These are phyloP conservation scores for Hypsopygia costalis DNA, from an alignment of 2,888 invertebrate species.

Conservation along the genomic window DNA sequence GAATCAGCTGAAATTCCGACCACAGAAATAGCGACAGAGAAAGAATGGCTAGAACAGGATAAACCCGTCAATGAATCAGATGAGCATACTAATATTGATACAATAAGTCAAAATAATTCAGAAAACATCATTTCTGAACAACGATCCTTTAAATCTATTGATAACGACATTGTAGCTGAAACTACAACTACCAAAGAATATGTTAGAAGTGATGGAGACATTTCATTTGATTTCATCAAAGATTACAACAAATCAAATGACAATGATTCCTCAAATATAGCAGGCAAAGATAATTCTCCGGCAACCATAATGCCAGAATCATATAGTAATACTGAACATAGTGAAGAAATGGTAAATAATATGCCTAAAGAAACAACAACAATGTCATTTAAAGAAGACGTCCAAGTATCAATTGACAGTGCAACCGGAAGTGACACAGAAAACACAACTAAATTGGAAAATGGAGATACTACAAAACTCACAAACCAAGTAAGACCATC, in stretches of 20 bases:
- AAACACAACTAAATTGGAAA: too few species aligned
- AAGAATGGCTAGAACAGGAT: constrained; percentile 46
- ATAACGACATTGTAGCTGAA: constrained; percentile 32
- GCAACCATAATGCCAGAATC: constrained; percentile 22
- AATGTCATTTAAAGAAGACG: too few species aligned
- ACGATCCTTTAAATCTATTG: constrained; percentile 46
- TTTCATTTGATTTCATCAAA: constrained; percentile 28
- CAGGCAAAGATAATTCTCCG: constrained; percentile 5
- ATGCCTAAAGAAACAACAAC: too few species aligned
- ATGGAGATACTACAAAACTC: too few species aligned
- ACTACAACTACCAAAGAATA: constrained; percentile 24
- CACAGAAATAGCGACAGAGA: constrained; percentile 32
- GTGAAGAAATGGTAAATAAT: constrained; percentile 8
- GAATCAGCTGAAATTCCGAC: constrained; percentile 10
- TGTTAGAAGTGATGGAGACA: constrained; percentile 22
- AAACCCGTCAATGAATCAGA: constrained; percentile 15
- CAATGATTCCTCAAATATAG: neutral
- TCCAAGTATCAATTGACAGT: too few species aligned
- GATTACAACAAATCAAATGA: constrained; percentile 21
- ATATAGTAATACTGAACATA: constrained; percentile 11
- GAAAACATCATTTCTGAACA: constrained; percentile 29
- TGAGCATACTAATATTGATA: constrained; percentile 17
- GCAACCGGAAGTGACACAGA: too few species aligned
- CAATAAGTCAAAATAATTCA: too few species aligned
- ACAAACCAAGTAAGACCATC: too few species aligned